A percentile compares a stretch with the other conserved stretches of the same genome.
Evolutionary conservation across 2,888 invertebrate species (phyloP).

Genomic region (Aromia moschata): DNA sequence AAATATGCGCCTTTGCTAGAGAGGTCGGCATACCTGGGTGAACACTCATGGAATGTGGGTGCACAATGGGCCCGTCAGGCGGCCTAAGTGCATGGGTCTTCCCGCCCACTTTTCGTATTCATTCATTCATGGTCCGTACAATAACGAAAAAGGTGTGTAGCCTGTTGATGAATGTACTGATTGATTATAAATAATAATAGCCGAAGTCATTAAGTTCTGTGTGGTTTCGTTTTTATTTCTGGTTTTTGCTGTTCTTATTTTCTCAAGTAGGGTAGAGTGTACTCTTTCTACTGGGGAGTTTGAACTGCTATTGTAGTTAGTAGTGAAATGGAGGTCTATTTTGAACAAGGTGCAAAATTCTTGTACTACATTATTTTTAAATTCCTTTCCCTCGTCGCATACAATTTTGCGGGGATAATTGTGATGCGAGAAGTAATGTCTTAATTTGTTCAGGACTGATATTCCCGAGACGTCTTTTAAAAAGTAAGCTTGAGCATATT

Average conservation of each 20-base stretch:
- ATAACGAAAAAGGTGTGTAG: not conserved
- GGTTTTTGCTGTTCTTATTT: not conserved
- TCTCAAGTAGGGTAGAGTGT: not conserved
- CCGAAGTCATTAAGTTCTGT: not conserved
- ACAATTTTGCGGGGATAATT: not conserved
- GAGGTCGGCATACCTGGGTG: too few species aligned
- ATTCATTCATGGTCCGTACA: too few species aligned
- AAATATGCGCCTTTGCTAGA: too few species aligned
- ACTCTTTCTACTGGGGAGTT: not conserved
- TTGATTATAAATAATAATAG: not conserved
- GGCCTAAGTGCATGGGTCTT: too few species aligned
- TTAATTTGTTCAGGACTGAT: slow-evolving; percentile 27
- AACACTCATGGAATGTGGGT: too few species aligned
- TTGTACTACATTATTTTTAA: not conserved
- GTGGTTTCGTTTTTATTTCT: not conserved
- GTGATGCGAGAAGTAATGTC: slow-evolving; percentile 14
- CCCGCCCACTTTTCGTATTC: too few species aligned
- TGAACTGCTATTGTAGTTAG: not conserved
- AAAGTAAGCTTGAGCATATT: slow-evolving; percentile 26
- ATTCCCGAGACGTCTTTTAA: slow-evolving; percentile 23
- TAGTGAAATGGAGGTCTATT: not conserved
- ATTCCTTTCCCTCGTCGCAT: not conserved
- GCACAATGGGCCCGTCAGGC: too few species aligned
- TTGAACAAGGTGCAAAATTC: not conserved
- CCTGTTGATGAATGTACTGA: not conserved